A percentile compares a stretch with the other conserved stretches of the same genome.
Conservation (phyloP, 2,888 invertebrate species). For the Drosophila emarginata region DNA sequence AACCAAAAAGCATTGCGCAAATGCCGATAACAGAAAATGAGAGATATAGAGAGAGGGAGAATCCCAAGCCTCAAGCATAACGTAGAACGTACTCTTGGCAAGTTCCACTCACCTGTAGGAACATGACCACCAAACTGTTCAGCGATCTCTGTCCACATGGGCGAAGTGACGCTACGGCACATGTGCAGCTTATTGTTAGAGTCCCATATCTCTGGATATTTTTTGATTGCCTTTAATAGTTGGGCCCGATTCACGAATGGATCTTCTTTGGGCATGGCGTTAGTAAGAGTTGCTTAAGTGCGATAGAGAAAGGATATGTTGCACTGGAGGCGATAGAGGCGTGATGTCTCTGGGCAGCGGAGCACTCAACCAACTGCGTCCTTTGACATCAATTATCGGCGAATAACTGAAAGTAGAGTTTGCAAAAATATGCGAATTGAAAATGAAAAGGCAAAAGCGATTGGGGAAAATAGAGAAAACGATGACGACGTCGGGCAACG, state of each 20-base stretch:
- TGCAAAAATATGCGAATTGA: slow-evolving; percentile 82
- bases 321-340: slow-evolving; percentile 5
- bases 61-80: slow-evolving; percentile 1
- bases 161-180: slow-evolving; percentile 80
- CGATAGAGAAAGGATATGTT: slow-evolving; percentile 18
- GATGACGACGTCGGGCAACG: slow-evolving; percentile 66
- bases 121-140: slow-evolving; percentile 80
- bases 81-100: background rate
- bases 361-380: slow-evolving; percentile 78
- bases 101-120: slow-evolving; percentile 74
- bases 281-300: slow-evolving; percentile 15
- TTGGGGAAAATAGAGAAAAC: slow-evolving; percentile 82
- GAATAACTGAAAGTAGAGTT: slow-evolving; percentile 82
- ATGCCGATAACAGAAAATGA: slow-evolving; percentile 2
- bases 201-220: slow-evolving; percentile 80
- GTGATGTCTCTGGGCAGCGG: slow-evolving; percentile 35
- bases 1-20: slow-evolving; percentile 1
- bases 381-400: slow-evolving; percentile 82
- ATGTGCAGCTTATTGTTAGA: slow-evolving; percentile 80
- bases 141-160: slow-evolving; percentile 81
- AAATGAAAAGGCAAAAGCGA: slow-evolving; percentile 81
- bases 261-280: slow-evolving; percentile 78
- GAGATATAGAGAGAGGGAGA: slow-evolving; percentile 22
- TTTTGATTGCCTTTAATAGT: slow-evolving; percentile 79
- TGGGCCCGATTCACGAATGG: slow-evolving; percentile 80